phyloP scores from a whole-genome alignment of 2,113 vertebrate species.

The Onychostruthus taczanowskii region DNA sequence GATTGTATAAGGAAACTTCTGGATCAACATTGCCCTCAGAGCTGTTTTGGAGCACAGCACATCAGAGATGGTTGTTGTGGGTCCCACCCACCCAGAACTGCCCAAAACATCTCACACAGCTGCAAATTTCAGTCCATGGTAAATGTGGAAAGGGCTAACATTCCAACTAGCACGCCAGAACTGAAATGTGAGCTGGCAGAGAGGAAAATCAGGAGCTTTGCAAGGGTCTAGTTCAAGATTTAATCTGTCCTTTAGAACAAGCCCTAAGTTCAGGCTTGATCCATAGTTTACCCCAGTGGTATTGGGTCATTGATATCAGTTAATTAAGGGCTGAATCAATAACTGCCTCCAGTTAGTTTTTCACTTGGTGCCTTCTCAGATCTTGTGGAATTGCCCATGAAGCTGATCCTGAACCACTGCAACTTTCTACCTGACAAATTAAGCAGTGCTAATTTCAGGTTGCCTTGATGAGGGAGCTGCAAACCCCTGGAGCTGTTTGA shows the following conservation, averaged over 20 bases:
- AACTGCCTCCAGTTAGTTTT: background rate
- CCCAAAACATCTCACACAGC: background rate
- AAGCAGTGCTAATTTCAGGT: background rate
- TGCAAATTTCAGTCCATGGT: background rate
- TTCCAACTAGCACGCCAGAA: background rate
- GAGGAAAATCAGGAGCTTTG: background rate
- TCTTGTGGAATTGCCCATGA: background rate
- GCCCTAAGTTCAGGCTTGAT: background rate
- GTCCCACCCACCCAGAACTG: background rate
- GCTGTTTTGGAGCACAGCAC: background rate
- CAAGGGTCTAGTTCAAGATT: background rate
- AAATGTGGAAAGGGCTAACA: background rate
- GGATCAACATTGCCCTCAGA: background rate
- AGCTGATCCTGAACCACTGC: background rate
- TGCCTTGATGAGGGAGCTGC: background rate
- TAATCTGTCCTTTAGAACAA: background rate
- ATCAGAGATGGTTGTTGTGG: background rate
- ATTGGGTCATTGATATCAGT: background rate
- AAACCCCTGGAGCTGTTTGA: background rate
- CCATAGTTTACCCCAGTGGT: background rate
- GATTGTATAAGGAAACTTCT: background rate
- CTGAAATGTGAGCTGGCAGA: background rate
- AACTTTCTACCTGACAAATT: background rate
- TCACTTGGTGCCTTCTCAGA: background rate
- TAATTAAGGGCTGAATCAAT: slow-evolving; percentile 13